These are phyloP conservation scores for Strongylocentrotus purpuratus DNA, from an alignment of 35 echinoderm and acorn worm species.

Conservation along the genomic window DNA sequence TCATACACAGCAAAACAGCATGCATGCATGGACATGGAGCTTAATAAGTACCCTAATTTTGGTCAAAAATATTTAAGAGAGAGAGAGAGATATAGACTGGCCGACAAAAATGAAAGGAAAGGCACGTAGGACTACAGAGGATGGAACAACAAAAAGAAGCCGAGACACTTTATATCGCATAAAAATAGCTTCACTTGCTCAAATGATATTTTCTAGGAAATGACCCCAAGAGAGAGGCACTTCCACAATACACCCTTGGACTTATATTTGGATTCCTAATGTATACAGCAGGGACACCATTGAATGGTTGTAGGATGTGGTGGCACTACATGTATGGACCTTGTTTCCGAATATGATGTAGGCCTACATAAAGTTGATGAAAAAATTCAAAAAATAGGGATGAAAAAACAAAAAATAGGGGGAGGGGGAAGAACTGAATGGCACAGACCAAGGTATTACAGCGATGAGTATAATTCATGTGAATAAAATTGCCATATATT, in stretches of 20 bases:
- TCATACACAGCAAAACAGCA: too few species aligned
- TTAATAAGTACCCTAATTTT: too few species aligned
- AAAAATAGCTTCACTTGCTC: neutral
- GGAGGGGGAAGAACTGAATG: too few species aligned
- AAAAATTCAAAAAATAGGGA: too few species aligned
- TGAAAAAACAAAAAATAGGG: too few species aligned
- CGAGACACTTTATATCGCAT: neutral
- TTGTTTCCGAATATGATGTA: neutral
- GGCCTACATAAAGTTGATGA: too few species aligned
- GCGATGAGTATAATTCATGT: too few species aligned
- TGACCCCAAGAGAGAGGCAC: neutral
- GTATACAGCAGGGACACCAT: neutral
- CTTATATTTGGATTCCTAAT: neutral
- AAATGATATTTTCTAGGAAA: neutral
- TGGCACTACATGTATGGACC: neutral
- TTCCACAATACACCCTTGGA: neutral
- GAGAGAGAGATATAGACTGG: too few species aligned
- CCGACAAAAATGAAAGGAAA: neutral
- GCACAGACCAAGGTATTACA: too few species aligned
- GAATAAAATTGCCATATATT: too few species aligned
- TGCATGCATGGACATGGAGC: too few species aligned
- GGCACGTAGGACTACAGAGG: neutral
- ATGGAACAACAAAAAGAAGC: neutral
- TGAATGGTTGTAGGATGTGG: neutral
- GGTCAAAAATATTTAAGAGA: too few species aligned